Evolutionary conservation across 2,113 vertebrate genomes (phyloP).

Genomic region (Epinephelus cyanopodus): DNA sequence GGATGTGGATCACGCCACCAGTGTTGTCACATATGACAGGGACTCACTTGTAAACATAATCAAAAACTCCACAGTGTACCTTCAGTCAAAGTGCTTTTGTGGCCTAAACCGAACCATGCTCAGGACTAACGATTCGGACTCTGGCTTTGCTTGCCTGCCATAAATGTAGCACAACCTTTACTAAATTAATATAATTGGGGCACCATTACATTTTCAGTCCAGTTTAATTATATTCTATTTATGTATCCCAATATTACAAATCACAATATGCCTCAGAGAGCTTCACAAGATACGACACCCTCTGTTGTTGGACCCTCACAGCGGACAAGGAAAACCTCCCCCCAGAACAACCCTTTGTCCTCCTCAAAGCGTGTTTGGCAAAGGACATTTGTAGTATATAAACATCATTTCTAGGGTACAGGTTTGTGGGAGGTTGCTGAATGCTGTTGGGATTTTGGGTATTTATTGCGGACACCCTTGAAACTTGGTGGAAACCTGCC

Average conservation of each 20-base stretch:
- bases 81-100: not conserved
- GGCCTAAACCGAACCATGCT: not conserved
- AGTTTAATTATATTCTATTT: no score
- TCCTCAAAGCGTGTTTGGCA: not conserved
- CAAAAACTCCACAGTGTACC: not conserved
- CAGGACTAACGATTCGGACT: not conserved
- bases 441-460: slow-evolving; percentile 3
- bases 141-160: not conserved
- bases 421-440: not conserved
- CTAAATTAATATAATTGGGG: not conserved
- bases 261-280: no score
- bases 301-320: no score
- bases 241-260: no score
- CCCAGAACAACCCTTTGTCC: no score
- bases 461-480: slow-evolving; percentile 30
- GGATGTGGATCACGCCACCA: not conserved
- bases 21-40: not conserved
- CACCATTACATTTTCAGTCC: not conserved
- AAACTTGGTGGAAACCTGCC: slow-evolving; percentile 33
- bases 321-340: no score
- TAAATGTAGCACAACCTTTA: not conserved
- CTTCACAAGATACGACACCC: no score
- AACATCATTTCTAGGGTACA: not conserved
- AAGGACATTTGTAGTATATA: not conserved
- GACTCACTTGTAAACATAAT: not conserved